Percentiles rank a stretch among this genome's conserved stretches.
These are phyloP conservation scores for Sepioteuthis lessoniana DNA, from an alignment of 2,888 invertebrate species.

Conservation along the genomic window DNA sequence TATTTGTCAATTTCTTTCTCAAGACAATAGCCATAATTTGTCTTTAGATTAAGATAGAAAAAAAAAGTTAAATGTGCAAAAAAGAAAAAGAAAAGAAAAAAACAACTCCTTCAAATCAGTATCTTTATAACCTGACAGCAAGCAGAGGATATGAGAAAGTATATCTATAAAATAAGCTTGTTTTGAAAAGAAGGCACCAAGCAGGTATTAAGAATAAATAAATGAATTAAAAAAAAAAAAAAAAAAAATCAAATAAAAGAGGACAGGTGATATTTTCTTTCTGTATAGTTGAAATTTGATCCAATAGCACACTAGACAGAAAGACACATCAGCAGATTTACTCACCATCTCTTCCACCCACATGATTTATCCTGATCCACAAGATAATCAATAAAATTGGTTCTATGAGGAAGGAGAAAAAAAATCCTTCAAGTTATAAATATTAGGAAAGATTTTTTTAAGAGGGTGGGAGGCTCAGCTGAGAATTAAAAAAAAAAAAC, in stretches of 20 bases:
- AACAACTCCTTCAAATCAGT: background rate
- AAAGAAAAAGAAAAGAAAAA: no score
- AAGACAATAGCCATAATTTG: no score
- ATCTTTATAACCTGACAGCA: background rate
- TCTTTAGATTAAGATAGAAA: background rate
- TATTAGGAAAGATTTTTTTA: background rate
- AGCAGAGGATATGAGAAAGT: background rate
- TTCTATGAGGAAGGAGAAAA: background rate
- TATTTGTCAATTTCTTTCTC: no score
- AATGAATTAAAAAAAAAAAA: background rate
- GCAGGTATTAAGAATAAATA: no score
- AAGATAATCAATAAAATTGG: background rate
- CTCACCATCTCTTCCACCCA: background rate
- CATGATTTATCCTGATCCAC: background rate
- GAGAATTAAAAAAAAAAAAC: no score
- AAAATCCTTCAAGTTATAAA: background rate
- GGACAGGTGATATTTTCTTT: background rate
- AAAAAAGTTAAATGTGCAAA: no score
- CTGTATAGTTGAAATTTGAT: background rate
- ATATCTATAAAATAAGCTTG: background rate
- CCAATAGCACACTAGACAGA: background rate
- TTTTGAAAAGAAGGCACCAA: background rate
- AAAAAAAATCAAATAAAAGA: background rate
- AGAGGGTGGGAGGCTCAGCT: background rate
- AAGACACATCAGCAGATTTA: conserved; percentile 1